Conservation (phyloP, 2,888 invertebrate genomes). For the Carabus problematicus region DNA sequence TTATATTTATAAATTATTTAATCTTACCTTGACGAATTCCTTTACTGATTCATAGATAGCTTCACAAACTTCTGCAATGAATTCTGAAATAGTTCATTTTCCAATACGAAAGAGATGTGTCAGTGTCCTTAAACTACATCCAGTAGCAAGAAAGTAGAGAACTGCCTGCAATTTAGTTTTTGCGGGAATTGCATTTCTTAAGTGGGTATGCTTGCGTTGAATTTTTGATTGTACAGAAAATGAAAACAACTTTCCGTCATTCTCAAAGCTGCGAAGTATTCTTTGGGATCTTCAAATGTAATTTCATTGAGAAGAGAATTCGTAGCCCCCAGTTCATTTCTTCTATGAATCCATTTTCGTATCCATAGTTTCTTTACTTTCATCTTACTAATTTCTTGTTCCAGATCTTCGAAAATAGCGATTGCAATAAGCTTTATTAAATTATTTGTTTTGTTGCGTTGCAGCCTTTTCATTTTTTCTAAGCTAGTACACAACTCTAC, state of each 20-base stretch:
- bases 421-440: too few relatives aligned
- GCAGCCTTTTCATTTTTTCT: too few relatives aligned
- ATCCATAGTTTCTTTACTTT: too few relatives aligned
- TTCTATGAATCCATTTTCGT: constrained; percentile 15
- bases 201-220: too few relatives aligned
- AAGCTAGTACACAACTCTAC: too few relatives aligned
- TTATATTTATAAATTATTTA: constrained; percentile 34
- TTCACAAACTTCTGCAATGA: constrained; percentile 48
- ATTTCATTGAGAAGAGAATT: constrained; percentile 46
- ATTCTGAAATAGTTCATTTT: constrained; percentile 47
- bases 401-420: too few relatives aligned
- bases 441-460: too few relatives aligned
- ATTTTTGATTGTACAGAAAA: constrained; percentile 43
- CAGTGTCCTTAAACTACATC: constrained; percentile 47
- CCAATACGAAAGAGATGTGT: constrained; percentile 47
- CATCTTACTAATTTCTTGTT: too few relatives aligned
- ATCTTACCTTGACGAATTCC: constrained; percentile 46
- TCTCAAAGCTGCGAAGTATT: constrained; percentile 40
- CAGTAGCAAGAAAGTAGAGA: constrained; percentile 47
- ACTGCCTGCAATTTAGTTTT: constrained; percentile 44
- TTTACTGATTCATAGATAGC: constrained; percentile 47
- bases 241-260: constrained; percentile 37
- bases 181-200: constrained; percentile 44
- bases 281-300: constrained; percentile 46
- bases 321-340: constrained; percentile 46